Conservation (phyloP, 2,113 vertebrate species). For the Callithrix jacchus region DNA sequence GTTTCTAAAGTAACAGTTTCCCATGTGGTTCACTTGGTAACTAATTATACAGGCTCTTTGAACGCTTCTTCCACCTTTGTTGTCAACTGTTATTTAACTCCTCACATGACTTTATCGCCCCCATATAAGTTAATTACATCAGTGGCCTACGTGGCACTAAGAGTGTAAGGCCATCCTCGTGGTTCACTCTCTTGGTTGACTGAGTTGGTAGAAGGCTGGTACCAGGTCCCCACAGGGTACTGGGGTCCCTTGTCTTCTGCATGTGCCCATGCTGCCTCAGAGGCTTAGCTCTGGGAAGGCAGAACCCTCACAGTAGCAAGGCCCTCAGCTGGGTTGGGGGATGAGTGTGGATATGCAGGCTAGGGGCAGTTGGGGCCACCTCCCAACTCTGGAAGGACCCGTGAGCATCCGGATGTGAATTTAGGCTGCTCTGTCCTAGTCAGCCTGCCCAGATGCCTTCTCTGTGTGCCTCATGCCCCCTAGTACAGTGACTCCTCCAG, state of each 20-base stretch:
- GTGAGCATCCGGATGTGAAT: background rate
- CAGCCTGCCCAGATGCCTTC: background rate
- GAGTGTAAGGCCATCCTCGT: background rate
- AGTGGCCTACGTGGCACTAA: background rate
- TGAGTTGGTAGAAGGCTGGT: background rate
- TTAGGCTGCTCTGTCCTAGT: background rate
- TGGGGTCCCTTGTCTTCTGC: background rate
- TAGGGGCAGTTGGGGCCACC: background rate
- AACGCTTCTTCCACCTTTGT: background rate
- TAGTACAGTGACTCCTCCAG: background rate
- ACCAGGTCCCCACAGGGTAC: background rate
- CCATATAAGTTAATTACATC: background rate
- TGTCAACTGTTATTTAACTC: background rate
- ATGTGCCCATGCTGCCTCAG: background rate
- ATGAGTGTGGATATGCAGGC: background rate
- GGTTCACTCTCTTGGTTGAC: background rate
- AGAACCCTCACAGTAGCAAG: background rate
- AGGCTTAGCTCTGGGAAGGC: background rate
- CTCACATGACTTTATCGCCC: background rate
- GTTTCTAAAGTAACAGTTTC: slow-evolving; percentile 12
- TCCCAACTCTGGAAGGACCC: background rate
- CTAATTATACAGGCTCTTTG: background rate
- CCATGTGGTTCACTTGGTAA: background rate
- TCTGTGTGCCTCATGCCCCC: background rate
- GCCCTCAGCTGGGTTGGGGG: background rate